A percentile compares a stretch with the other conserved stretches of the same genome.
Evolutionary conservation across 2,888 invertebrate genomes (phyloP).

Genomic region (Ichneumon xanthorius): DNA sequence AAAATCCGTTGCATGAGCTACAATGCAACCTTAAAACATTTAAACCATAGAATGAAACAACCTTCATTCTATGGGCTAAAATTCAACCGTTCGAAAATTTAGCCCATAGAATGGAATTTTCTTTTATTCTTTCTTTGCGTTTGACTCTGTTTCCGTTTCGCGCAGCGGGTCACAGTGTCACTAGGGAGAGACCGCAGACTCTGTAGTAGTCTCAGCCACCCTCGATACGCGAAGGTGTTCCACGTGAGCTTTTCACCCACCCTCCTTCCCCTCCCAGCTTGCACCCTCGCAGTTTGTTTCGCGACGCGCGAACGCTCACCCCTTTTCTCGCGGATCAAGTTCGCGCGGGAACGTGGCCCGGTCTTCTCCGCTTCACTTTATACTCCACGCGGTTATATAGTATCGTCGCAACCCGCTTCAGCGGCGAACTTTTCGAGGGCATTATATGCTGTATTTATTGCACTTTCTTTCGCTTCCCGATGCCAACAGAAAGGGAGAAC

Average conservation of each 20-base stretch:
- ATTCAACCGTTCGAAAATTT: background rate
- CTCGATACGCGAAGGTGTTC: conserved; percentile 72
- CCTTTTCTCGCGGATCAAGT: conserved; percentile 60
- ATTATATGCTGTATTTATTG: conserved; percentile 77
- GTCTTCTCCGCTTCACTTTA: conserved; percentile 13
- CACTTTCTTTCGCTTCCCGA: conserved; percentile 79
- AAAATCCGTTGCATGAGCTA: too few relatives aligned
- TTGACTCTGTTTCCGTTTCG: conserved; percentile 40
- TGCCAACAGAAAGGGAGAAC: conserved; percentile 78
- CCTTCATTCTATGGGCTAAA: background rate
- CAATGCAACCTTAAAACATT: background rate
- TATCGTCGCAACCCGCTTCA: conserved; percentile 30
- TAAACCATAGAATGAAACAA: background rate
- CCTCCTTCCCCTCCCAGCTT: conserved; percentile 42
- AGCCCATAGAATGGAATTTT: background rate
- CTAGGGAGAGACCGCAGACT: conserved; percentile 57
- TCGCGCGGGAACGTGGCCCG: conserved; percentile 42
- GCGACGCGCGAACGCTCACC: conserved; percentile 34
- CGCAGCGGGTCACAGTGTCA: conserved; percentile 63
- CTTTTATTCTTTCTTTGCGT: conserved; percentile 2
- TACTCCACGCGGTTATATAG: background rate
- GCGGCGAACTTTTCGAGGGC: conserved; percentile 71
- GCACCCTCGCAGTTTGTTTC: conserved; percentile 25
- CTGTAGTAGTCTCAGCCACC: conserved; percentile 52
- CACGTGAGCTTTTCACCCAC: conserved; percentile 67